A percentile compares a stretch with the other conserved stretches of the same genome.
Conservation (phyloP, 2,113 vertebrate genomes). For the Heloderma charlesbogerti region DNA sequence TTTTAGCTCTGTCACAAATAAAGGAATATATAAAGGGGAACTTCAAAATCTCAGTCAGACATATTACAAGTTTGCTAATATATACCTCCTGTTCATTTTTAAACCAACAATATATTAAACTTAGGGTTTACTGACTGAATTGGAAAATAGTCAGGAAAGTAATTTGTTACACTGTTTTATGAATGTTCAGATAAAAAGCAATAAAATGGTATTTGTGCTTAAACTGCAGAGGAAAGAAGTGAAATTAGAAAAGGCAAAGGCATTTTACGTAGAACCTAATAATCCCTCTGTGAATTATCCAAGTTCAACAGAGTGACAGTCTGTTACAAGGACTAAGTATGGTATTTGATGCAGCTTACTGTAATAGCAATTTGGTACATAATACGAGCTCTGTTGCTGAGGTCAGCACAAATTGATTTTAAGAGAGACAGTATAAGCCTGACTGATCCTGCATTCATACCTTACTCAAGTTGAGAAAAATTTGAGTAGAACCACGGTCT, state of each 20-base stretch:
- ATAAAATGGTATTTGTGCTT: not conserved
- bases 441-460: constrained; percentile 17
- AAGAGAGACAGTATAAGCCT: constrained; percentile 6
- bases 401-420: constrained; percentile 31
- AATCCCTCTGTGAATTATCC: constrained; percentile 9
- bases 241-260: not conserved
- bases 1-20: not conserved
- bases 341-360: constrained; percentile 17
- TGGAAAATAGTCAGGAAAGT: constrained; percentile 7
- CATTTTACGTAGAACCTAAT: constrained; percentile 9
- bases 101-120: not conserved
- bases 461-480: not conserved
- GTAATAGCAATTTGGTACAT: constrained; percentile 23
- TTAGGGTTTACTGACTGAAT: not conserved
- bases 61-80: not conserved
- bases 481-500: not conserved
- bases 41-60: not conserved
- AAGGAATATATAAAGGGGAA: not conserved
- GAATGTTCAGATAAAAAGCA: not conserved
- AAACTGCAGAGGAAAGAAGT: not conserved
- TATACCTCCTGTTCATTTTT: not conserved
- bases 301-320: constrained; percentile 16
- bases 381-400: constrained; percentile 12
- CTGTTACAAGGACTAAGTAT: not conserved
- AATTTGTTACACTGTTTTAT: not conserved